Percentiles rank a stretch among this genome's conserved stretches.
These are phyloP conservation scores for Poecilia velifera DNA, from an alignment of 2,797 vertebrate species.

Conservation along the genomic window DNA sequence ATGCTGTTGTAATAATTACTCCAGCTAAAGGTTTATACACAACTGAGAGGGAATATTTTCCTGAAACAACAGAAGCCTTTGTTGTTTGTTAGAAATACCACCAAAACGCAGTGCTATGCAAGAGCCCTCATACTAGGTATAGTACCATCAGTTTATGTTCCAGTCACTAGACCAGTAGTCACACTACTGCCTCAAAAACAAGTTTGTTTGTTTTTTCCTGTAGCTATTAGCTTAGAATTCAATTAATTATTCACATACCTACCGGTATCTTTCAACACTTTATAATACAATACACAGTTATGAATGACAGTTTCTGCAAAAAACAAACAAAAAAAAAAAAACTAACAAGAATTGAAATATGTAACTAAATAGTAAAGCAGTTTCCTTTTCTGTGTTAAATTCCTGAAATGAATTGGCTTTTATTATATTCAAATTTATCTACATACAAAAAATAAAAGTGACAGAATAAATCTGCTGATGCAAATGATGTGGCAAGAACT, in stretches of 20 bases:
- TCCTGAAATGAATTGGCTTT: neutral
- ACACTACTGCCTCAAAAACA: neutral
- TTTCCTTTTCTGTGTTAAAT: neutral
- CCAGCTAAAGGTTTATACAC: neutral
- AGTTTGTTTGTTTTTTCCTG: neutral
- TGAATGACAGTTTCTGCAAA: neutral
- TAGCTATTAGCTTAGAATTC: neutral
- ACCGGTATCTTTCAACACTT: neutral
- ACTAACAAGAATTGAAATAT: neutral
- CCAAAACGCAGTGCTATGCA: neutral
- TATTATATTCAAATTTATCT: neutral
- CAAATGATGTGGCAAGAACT: neutral
- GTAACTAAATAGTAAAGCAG: neutral
- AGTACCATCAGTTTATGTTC: neutral
- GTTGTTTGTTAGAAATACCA: neutral
- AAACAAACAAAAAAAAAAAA: neutral
- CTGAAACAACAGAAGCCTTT: constrained; percentile 14
- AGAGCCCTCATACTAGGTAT: constrained; percentile 22
- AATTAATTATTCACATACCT: neutral
- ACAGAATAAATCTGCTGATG: neutral
- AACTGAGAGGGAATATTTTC: neutral
- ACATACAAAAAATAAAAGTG: neutral
- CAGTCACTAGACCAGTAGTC: neutral
- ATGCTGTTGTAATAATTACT: neutral
- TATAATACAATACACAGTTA: neutral